These are phyloP conservation scores for Limonius californicus DNA, from an alignment of 1,140 invertebrate genomes.

Conservation along the genomic window DNA sequence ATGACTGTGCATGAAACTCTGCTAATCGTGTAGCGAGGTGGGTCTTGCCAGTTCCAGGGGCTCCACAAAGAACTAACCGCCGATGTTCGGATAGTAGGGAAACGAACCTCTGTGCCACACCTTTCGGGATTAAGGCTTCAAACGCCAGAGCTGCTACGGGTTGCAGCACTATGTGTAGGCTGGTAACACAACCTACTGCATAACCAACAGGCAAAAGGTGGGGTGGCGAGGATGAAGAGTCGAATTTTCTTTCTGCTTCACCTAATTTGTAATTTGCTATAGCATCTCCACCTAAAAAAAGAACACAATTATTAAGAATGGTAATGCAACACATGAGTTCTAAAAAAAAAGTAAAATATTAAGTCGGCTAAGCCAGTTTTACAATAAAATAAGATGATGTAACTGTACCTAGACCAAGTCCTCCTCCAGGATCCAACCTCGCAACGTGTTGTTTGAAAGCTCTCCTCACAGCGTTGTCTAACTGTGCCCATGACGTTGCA, in stretches of 20 bases:
- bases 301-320: background rate
- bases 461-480: constrained; percentile 86
- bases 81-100: constrained; percentile 85
- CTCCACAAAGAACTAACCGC: constrained; percentile 91
- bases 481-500: constrained; percentile 91
- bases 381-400: too few relatives aligned
- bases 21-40: constrained; percentile 94
- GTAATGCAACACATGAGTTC: background rate
- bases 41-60: constrained; percentile 95
- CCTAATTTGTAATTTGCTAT: constrained; percentile 91
- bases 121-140: constrained; percentile 94
- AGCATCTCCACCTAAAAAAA: constrained; percentile 60
- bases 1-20: constrained; percentile 75
- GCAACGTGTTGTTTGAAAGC: constrained; percentile 94
- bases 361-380: too few relatives aligned
- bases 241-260: constrained; percentile 72
- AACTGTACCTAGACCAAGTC: constrained; percentile 85
- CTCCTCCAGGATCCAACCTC: constrained; percentile 87
- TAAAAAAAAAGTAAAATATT: background rate
- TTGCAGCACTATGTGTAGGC: constrained; percentile 77
- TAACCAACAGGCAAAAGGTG: constrained; percentile 92
- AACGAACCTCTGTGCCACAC: constrained; percentile 82
- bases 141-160: constrained; percentile 92
- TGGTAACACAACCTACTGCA: constrained; percentile 79
- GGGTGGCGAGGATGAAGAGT: constrained; percentile 64